These are phyloP conservation scores for Megaceryle alcyon DNA, from an alignment of 2,797 vertebrate species.

Conservation along the genomic window DNA sequence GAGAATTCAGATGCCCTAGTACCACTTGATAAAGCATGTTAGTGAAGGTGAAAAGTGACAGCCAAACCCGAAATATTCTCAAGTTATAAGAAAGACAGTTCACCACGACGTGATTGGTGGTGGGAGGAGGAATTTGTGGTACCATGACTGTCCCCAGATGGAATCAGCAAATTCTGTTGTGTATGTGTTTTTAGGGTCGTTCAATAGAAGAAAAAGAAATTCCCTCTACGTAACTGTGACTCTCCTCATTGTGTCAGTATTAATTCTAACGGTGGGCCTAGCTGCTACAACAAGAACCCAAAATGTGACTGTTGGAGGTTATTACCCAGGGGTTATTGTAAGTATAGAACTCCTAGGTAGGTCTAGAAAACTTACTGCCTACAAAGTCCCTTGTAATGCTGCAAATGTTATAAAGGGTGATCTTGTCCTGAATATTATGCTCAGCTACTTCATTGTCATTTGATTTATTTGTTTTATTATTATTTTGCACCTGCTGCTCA, in stretches of 20 bases:
- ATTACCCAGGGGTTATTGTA: conserved; percentile 98
- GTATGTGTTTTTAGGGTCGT: conserved; percentile 87
- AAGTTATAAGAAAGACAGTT: background rate
- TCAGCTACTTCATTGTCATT: conserved; percentile 58
- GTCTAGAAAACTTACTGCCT: conserved; percentile 57
- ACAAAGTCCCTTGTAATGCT: conserved; percentile 44
- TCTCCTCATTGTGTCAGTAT: conserved; percentile 92
- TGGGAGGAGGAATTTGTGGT: conserved; percentile 6
- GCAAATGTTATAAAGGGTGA: conserved; percentile 26
- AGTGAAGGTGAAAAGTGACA: conserved; percentile 37
- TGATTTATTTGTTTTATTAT: conserved; percentile 57
- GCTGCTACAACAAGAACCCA: conserved; percentile 96
- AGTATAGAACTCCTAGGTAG: conserved; percentile 81
- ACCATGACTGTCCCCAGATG: background rate
- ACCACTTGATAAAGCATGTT: background rate
- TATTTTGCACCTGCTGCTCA: conserved; percentile 64
- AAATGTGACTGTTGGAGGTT: conserved; percentile 98
- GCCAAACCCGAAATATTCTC: background rate
- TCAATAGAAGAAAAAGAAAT: conserved; percentile 96
- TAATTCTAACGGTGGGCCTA: conserved; percentile 95
- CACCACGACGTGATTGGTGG: background rate
- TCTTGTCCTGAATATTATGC: conserved; percentile 52
- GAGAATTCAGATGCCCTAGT: background rate
- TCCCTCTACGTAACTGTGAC: conserved; percentile 94
- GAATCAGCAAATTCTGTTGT: conserved; percentile 72